Percentiles rank a stretch among this genome's conserved stretches.
phyloP scores from a whole-genome alignment of 2,113 vertebrate species.

The Melierax canorus region DNA sequence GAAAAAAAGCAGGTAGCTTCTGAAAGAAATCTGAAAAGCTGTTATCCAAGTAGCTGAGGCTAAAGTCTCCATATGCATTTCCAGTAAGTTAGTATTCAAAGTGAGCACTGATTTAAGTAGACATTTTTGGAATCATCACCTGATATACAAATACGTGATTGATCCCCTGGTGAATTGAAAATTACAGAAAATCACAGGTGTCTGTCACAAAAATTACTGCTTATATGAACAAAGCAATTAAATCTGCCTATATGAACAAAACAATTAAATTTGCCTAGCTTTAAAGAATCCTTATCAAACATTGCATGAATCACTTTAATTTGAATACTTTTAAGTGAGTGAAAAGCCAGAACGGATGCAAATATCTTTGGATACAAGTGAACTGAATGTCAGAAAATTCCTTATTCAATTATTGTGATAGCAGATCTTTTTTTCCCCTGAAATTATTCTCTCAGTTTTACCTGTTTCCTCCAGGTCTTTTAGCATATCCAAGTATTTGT shows the following conservation, averaged over 20 bases:
- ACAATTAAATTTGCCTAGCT: background rate
- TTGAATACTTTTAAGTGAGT: background rate
- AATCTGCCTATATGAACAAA: slow-evolving; percentile 13
- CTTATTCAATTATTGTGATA: background rate
- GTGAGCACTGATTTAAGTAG: background rate
- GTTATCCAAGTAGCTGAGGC: background rate
- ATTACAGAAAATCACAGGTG: slow-evolving; percentile 41
- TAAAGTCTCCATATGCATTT: background rate
- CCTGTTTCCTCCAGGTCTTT: background rate
- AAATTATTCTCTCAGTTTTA: background rate
- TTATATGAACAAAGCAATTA: slow-evolving; percentile 40
- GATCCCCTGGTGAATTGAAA: slow-evolving; percentile 10
- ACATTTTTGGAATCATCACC: background rate
- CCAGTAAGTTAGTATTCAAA: background rate
- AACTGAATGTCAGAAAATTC: background rate
- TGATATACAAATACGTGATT: background rate
- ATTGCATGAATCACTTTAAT: background rate
- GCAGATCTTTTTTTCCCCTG: background rate
- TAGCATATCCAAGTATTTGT: background rate
- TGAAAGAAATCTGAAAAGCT: slow-evolving; percentile 24
- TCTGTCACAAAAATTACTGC: slow-evolving; percentile 31
- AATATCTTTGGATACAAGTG: background rate
- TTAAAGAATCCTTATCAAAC: background rate
- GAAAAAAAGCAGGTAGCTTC: background rate
- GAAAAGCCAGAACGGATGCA: background rate